Percentiles rank a stretch among this genome's conserved stretches.
phyloP scores from a whole-genome alignment of 2,888 invertebrate genomes.

The Syrphus vitripennis region DNA sequence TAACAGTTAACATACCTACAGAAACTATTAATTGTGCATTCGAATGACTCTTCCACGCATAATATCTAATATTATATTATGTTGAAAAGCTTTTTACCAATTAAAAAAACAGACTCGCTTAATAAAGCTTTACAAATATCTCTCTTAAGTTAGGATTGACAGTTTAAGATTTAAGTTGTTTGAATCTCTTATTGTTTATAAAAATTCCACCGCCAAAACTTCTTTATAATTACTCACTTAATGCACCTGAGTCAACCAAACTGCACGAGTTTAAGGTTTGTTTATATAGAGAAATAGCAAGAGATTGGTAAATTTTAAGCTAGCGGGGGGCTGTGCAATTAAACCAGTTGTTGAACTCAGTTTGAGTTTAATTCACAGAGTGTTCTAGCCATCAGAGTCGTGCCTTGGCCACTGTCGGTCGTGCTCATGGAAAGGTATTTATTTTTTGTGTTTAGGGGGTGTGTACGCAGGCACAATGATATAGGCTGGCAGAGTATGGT shows the following conservation, averaged over 20 bases:
- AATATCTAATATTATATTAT: background rate
- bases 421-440: conserved; percentile 27
- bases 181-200: background rate
- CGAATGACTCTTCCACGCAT: background rate
- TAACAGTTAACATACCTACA: no score
- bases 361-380: conserved; percentile 41
- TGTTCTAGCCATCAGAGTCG: conserved; percentile 38
- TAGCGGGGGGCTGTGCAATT: conserved; percentile 42
- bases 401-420: conserved; percentile 15
- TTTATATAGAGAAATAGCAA: background rate
- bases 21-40: background rate
- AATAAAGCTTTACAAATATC: conserved; percentile 7
- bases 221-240: conserved; percentile 37
- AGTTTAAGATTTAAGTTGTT: conserved; percentile 3
- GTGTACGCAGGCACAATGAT: conserved; percentile 52
- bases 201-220: conserved; percentile 11
- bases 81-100: background rate
- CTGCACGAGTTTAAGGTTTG: background rate
- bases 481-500: conserved; percentile 39
- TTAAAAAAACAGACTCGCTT: no score
- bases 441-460: conserved; percentile 47
- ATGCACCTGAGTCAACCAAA: conserved; percentile 56
- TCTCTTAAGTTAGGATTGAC: conserved; percentile 45
- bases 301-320: background rate
- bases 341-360: conserved; percentile 69